These are phyloP conservation scores for Anoplolepis gracilipes DNA, from an alignment of 1,140 invertebrate species.

Conservation along the genomic window DNA sequence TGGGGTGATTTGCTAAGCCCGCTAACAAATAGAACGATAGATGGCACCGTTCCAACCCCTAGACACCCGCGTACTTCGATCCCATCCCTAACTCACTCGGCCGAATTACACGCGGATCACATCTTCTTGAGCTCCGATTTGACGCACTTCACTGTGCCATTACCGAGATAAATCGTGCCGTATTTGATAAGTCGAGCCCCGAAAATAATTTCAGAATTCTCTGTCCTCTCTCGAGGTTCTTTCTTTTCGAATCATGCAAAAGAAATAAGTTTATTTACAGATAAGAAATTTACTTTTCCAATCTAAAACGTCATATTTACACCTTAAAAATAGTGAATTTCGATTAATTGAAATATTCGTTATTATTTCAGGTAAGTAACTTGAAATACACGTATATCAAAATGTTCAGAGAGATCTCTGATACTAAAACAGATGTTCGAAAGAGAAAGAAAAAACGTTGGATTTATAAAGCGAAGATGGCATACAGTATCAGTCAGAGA, in stretches of 20 bases:
- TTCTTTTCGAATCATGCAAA: too few species aligned
- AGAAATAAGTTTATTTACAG: background rate
- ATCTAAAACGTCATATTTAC: background rate
- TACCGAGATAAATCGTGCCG: conserved; percentile 60
- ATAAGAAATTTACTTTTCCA: background rate
- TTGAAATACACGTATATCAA: background rate
- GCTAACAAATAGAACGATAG: conserved; percentile 86
- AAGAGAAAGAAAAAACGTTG: background rate
- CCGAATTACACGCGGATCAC: conserved; percentile 85
- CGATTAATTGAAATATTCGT: background rate
- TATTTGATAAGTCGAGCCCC: conserved; percentile 36
- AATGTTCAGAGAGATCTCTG: background rate
- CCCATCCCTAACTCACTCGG: conserved; percentile 73
- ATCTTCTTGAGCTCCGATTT: conserved; percentile 82
- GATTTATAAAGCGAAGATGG: conserved; percentile 29
- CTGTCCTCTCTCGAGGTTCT: too few species aligned
- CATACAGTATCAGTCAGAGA: background rate
- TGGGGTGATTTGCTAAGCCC: conserved; percentile 86
- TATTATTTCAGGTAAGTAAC: background rate
- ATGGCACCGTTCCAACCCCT: conserved; percentile 82
- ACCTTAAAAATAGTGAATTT: too few species aligned
- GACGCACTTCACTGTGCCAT: conserved; percentile 80
- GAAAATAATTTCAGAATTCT: background rate
- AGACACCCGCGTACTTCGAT: conserved; percentile 56
- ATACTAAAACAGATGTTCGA: conserved; percentile 15